Evolutionary conservation across 2,113 vertebrate genomes (phyloP), one percentile per base, ranked within the genome.

Genomic region (Megaceryle torquata): DNA sequence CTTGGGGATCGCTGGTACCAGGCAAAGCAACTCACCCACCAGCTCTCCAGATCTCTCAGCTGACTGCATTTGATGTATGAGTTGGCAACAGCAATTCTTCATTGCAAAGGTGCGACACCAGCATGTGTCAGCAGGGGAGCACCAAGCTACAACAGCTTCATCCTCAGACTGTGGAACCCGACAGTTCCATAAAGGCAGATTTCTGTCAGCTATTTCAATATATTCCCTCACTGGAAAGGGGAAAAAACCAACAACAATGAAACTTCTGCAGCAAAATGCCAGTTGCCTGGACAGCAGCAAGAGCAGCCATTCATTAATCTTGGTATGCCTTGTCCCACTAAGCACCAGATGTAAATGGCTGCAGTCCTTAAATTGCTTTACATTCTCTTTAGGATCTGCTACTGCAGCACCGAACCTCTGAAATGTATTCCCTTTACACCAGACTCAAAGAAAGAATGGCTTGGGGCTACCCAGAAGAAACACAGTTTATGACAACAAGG

Each of bases 361-460:
- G 48, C 56, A 75, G 15, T 6, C 64, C 29, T 37, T 26, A 37
- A 44, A 29, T 5, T 39, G 28, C 26, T 75, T 82, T 70, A 13
- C 15, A 4, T 26, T 75, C 48, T 60, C 68, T 56, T 68, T 37
- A 4, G 19, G 68, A 82, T 4, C 82, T 48, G 22, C 2, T 15
- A 33, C 31, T 63, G 51, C 82, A 82, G 89, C 68, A 51, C 82
- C 44, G 71, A 89, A 48, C 51, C 43, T 19, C 35, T 63, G 11
- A 35, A 74, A 63, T 1, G 3, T 12, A 46, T 19, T 95, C 46
- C 67, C 59, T 28, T 33, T 61, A 37, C 35, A 71, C 46, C 48
- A 90, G 56, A 64, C 60, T 37, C 20, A 64, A 88, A 75, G 79
- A 93, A 64, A 48, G 68, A 95, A 72, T 39, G 64, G 85, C 82